These are phyloP conservation scores for Alligator sinensis DNA, from an alignment of 2,113 vertebrate species.

Conservation along the genomic window DNA sequence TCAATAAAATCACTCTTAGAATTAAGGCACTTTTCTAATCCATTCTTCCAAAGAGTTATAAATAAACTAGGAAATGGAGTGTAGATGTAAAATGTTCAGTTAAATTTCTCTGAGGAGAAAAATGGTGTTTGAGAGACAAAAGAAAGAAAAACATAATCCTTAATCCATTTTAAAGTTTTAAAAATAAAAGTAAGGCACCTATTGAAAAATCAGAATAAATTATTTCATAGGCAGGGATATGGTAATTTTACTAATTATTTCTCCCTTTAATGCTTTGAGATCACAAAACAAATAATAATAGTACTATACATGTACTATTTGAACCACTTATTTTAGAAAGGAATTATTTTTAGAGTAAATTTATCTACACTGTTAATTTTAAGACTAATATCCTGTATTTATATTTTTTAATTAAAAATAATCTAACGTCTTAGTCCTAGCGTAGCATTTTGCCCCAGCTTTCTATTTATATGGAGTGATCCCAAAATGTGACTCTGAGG, in stretches of 20 bases:
- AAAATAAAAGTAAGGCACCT: neutral
- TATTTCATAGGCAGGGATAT: neutral
- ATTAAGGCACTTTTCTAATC: neutral
- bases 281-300: neutral
- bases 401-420: neutral
- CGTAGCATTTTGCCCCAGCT: neutral
- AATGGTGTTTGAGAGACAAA: neutral
- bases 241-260: neutral
- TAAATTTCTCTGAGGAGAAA: neutral
- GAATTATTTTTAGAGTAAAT: neutral
- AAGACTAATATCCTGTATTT: neutral
- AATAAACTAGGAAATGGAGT: neutral
- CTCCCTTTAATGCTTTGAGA: neutral
- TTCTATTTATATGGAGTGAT: neutral
- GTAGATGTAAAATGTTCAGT: neutral
- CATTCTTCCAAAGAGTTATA: neutral
- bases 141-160: neutral
- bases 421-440: neutral
- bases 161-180: neutral
- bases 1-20: neutral
- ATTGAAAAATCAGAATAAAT: neutral
- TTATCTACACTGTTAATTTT: neutral
- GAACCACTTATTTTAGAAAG: neutral
- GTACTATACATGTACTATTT: neutral
- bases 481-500: neutral